Percentiles rank a stretch among this genome's conserved stretches.
Evolutionary conservation across 2,888 invertebrate genomes (phyloP).

Genomic region (Drosophila colorata): DNA sequence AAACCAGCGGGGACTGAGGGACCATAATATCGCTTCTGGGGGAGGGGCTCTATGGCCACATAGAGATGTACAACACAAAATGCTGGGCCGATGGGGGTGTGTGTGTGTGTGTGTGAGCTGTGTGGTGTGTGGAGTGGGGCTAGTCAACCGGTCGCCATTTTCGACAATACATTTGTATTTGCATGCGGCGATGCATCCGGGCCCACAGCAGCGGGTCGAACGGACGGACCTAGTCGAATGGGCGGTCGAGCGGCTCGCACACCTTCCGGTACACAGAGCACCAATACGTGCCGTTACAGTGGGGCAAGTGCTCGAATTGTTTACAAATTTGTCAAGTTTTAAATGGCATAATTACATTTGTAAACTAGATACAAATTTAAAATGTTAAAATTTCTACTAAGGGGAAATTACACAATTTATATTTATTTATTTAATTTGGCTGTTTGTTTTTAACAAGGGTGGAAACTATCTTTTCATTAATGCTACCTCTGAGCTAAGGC

Average conservation of each 20-base stretch:
- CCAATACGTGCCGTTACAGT: conserved; percentile 35
- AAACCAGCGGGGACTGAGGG: conserved; percentile 23
- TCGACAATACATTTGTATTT: conserved; percentile 81
- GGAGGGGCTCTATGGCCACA: no score
- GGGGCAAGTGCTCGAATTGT: background rate
- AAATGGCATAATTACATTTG: no score
- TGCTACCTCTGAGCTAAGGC: no score
- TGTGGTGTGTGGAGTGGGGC: conserved; percentile 7
- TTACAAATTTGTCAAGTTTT: no score
- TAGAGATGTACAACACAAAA: background rate
- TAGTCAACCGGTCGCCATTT: conserved; percentile 75
- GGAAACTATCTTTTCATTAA: no score
- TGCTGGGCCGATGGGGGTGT: background rate
- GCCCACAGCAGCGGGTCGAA: conserved; percentile 49
- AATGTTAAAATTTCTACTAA: no score
- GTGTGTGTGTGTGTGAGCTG: background rate
- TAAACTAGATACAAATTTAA: no score
- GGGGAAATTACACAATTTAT: no score
- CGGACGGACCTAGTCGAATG: conserved; percentile 51
- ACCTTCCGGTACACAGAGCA: conserved; percentile 77
- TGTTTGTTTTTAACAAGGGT: no score
- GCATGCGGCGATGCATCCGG: conserved; percentile 78
- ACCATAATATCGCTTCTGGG: conserved; percentile 9
- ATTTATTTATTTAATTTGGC: no score
- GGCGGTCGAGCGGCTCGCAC: conserved; percentile 69